Evolutionary conservation across 2,797 vertebrate genomes (phyloP).

Genomic region (Xiphophorus birchmanni): DNA sequence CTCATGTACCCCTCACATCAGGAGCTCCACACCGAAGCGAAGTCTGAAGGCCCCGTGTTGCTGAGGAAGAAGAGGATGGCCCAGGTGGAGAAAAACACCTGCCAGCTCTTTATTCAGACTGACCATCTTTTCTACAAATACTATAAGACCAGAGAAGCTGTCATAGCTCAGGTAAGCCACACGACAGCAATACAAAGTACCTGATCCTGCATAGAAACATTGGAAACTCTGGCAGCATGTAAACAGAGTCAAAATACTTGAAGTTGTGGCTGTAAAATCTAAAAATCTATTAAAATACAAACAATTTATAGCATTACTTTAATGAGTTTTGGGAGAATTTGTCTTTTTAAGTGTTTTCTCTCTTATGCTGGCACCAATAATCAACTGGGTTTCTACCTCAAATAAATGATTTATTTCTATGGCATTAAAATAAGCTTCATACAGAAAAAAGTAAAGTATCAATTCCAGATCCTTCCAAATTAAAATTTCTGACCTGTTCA

Average conservation of each 20-base stretch:
- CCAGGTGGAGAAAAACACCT: constrained; percentile 94
- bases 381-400: not conserved
- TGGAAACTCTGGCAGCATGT: not conserved
- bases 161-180: constrained; percentile 90
- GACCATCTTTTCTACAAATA: constrained; percentile 96
- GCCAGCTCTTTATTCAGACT: constrained; percentile 97
- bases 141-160: constrained; percentile 95
- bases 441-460: not conserved
- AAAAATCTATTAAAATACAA: not conserved
- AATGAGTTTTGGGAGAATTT: not conserved
- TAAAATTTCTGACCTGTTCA: no score
- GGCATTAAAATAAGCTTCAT: not conserved
- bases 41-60: constrained; percentile 75
- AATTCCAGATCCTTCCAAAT: not conserved
- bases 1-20: constrained; percentile 36
- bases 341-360: not conserved
- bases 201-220: not conserved
- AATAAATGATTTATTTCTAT: not conserved
- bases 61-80: constrained; percentile 91
- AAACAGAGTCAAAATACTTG: not conserved
- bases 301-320: not conserved
- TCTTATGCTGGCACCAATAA: not conserved
- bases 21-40: constrained; percentile 54
- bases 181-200: not conserved
- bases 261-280: not conserved